Conservation (phyloP, 2,113 vertebrate species). For the Alligator sinensis region DNA sequence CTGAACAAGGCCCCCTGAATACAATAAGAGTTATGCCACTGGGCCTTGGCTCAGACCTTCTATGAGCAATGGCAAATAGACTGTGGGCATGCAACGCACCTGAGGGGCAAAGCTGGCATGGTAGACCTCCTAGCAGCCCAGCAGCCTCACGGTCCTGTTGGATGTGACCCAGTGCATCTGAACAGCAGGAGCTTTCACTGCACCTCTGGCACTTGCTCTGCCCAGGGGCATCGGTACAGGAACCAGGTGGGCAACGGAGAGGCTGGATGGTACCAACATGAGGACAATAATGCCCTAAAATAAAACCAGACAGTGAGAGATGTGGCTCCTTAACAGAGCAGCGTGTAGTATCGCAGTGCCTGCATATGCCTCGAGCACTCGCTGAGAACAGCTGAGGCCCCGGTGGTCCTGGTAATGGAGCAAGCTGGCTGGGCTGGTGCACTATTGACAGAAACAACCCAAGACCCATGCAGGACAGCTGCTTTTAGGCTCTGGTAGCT, state of each 20-base stretch:
- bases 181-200: constrained; percentile 65
- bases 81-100: constrained; percentile 53
- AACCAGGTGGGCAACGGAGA: constrained; percentile 71
- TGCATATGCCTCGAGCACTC: background rate
- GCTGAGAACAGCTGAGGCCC: background rate
- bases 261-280: constrained; percentile 72
- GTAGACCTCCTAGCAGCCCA: background rate
- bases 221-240: constrained; percentile 60
- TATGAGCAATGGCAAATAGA: background rate
- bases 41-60: background rate
- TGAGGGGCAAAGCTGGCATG: constrained; percentile 75
- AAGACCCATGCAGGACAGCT: background rate
- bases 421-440: background rate
- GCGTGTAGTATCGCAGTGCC: no score
- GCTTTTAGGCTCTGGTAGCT: background rate
- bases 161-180: constrained; percentile 4
- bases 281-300: constrained; percentile 78
- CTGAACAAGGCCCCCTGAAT: background rate
- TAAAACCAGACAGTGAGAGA: background rate
- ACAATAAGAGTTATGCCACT: background rate
- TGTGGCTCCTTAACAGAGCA: background rate
- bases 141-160: background rate
- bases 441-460: background rate
- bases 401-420: background rate
- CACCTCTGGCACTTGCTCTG: constrained; percentile 76